Base-by-base conservation (phyloP, 2,113 vertebrate genomes). In the Lophochroa leadbeateri region DNA sequence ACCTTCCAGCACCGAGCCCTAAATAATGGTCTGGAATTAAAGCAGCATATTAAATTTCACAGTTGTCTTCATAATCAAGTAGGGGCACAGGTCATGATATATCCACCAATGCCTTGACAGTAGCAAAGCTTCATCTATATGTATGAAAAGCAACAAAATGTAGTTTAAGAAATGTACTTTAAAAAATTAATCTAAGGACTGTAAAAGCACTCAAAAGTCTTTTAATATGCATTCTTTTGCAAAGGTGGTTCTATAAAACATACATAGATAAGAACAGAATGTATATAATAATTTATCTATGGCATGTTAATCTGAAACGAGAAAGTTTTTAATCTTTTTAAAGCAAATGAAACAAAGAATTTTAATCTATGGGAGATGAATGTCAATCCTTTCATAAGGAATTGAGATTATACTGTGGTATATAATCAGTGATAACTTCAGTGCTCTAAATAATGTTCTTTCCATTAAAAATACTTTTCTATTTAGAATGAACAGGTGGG, bases 41-140 rank as follows among this genome's bases (percentile, higher is more conserved):
- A 94, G 71, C 83, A 86, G 50, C 18, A 17, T 89, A 82, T 90
- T 80, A 94, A 94, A 76, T 55, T 90, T 96, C 94, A 89, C 68
- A 78, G 53, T 89, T 5, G 2, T 97, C 65, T 96, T 94, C 58
- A 91, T 57, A 92, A 85, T 92, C 76, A 94, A 44, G 29, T 46
- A 52, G n/a, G 58, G 52, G 43, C 43, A 95, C 70, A 82, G 91
- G 64, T 88, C n/a, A 13, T 39, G 79, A 35, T 43, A 67, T 67
- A 78, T 74, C 47, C 29, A 69, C n/a, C 50, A 82, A 41, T 43
- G 63, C 37, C 61, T 78, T 9, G 8, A 86, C 44, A 76, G 35
- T 27, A 44, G 65, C 41, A 85, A 92, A 95, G 17, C 33, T 92
- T 92, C 60, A 68, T 50, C 63, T 94, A 13, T 82, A 64, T 83